A percentile compares a stretch with the other conserved stretches of the same genome.
These are phyloP conservation scores for Ficedula albicollis DNA, from an alignment of 2,797 vertebrate species.

Conservation along the genomic window DNA sequence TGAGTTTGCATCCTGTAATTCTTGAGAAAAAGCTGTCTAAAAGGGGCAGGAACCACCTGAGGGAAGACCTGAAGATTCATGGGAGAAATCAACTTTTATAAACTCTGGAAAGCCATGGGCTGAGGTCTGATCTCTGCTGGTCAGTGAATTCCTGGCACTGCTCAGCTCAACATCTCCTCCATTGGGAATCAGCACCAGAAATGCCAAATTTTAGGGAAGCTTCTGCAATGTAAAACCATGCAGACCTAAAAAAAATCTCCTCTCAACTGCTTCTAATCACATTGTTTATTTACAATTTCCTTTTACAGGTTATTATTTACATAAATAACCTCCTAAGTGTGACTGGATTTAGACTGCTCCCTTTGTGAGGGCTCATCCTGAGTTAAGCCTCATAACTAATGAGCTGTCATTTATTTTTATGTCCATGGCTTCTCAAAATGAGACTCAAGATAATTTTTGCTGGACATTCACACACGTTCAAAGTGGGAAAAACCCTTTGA, in stretches of 20 bases:
- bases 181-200: not conserved
- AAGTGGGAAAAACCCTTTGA: not conserved
- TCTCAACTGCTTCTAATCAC: not conserved
- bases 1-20: not conserved
- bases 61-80: not conserved
- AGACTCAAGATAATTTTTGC: not conserved
- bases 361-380: not conserved
- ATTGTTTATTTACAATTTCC: not conserved
- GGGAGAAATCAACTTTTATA: not conserved
- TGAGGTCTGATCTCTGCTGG: not conserved
- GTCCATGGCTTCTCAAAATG: not conserved
- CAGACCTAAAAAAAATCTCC: not conserved
- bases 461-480: not conserved
- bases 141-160: not conserved
- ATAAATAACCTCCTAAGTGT: not conserved
- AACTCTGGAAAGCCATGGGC: fast-evolving
- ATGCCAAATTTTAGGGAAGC: not conserved
- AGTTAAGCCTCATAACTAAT: fast-evolving
- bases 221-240: not conserved
- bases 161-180: not conserved
- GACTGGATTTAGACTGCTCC: not conserved
- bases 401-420: not conserved
- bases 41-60: not conserved
- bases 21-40: not conserved
- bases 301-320: not conserved